phyloP scores from a whole-genome alignment of 2,797 vertebrate genomes.

The Botia almorhae region DNA sequence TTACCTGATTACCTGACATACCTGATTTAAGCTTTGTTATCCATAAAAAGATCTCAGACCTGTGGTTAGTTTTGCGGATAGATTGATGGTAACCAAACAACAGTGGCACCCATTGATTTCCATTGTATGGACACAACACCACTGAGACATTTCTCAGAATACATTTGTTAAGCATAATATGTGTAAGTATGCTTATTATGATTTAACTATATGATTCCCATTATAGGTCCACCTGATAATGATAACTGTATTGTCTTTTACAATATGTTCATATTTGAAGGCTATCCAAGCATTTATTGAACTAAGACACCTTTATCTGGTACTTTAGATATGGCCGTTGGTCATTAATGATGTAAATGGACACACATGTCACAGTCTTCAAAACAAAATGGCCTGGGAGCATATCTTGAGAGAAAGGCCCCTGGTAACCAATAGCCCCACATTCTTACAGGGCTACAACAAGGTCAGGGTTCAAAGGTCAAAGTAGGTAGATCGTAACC shows the following conservation, averaged over 20 bases:
- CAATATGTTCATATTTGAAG: neutral
- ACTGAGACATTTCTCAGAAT: too few species aligned
- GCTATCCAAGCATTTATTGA: neutral
- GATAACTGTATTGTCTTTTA: neutral
- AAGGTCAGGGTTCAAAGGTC: slow-evolving; percentile 73
- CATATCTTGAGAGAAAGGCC: slow-evolving; percentile 72
- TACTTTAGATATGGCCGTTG: neutral
- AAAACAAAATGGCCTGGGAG: slow-evolving; percentile 53
- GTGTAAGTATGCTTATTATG: too few species aligned
- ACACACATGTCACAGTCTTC: slow-evolving; percentile 49
- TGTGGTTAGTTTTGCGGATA: neutral
- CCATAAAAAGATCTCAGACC: neutral
- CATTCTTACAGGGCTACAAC: slow-evolving; percentile 73
- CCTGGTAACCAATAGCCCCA: slow-evolving; percentile 72
- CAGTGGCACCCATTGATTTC: too few species aligned
- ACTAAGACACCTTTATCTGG: neutral
- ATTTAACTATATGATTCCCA: too few species aligned
- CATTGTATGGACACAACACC: too few species aligned
- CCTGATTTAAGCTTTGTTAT: neutral
- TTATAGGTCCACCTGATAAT: too few species aligned
- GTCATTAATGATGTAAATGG: slow-evolving; percentile 17
- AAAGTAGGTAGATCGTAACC: slow-evolving; percentile 66
- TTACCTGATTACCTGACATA: too few species aligned
- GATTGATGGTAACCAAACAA: neutral
- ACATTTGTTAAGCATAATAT: too few species aligned